Conservation (phyloP, 2,113 vertebrate species). For the Forbesichthys agassizii region DNA sequence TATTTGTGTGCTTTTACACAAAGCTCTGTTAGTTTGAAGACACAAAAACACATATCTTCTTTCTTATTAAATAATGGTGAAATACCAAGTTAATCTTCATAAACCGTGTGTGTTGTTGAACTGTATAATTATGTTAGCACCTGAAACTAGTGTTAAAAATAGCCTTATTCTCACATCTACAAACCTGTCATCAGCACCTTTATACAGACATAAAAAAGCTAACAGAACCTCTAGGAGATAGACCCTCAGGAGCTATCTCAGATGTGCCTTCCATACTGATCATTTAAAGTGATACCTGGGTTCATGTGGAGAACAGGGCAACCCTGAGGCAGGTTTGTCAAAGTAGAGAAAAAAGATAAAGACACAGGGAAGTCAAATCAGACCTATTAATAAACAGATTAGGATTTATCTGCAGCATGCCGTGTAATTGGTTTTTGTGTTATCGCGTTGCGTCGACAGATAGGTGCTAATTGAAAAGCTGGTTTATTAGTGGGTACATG, state of each 20-base stretch:
- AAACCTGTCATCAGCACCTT: constrained; percentile 39
- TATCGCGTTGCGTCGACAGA: constrained; percentile 59
- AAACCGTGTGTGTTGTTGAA: constrained; percentile 1
- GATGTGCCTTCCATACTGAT: constrained; percentile 45
- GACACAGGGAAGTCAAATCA: constrained; percentile 44
- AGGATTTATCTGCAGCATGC: constrained; percentile 61
- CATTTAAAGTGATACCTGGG: constrained; percentile 53
- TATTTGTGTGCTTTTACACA: background rate
- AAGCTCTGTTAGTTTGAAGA: background rate
- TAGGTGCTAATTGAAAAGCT: constrained; percentile 71
- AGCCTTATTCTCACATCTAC: constrained; percentile 28
- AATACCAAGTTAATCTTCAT: background rate
- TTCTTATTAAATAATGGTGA: background rate
- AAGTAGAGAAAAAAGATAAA: constrained; percentile 29
- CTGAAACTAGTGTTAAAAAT: constrained; percentile 10
- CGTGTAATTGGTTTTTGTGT: constrained; percentile 74
- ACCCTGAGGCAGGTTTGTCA: constrained; percentile 12
- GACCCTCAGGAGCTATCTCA: constrained; percentile 20
- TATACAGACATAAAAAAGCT: constrained; percentile 32
- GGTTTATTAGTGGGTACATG: constrained; percentile 57
- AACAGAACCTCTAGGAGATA: constrained; percentile 36
- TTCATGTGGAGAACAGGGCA: constrained; percentile 41
- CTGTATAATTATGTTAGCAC: constrained; percentile 28
- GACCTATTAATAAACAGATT: constrained; percentile 70
- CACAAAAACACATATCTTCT: background rate